Percentiles rank a stretch among this genome's conserved stretches.
Evolutionary conservation across 1,140 invertebrate genomes (phyloP).

Genomic region (Drosophila chauvacae): DNA sequence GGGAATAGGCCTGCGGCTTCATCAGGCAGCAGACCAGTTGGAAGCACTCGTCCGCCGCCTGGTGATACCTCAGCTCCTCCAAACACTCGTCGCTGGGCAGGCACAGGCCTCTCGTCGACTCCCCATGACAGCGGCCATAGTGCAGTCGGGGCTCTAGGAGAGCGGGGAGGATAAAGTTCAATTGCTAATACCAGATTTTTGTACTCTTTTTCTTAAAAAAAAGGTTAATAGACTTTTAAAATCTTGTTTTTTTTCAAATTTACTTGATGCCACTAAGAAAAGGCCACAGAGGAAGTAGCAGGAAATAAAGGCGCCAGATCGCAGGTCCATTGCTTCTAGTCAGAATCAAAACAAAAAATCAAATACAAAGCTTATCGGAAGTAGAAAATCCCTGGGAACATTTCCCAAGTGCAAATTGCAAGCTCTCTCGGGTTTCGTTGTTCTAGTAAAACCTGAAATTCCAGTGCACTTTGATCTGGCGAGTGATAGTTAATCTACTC

Average conservation of each 20-base stretch:
- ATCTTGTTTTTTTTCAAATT: neutral
- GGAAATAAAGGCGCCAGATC: neutral
- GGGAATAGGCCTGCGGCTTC: conserved; percentile 6
- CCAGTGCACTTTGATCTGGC: neutral
- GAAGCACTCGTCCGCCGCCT: neutral
- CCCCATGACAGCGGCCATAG: conserved; percentile 37
- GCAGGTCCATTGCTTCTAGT: conserved; percentile 4
- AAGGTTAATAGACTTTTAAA: too few relatives aligned
- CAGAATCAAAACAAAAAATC: neutral
- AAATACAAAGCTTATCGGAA: neutral
- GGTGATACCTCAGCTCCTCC: neutral
- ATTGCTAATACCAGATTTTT: too few relatives aligned
- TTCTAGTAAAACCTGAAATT: conserved; percentile 8
- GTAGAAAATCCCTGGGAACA: neutral
- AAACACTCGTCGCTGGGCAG: conserved; percentile 24
- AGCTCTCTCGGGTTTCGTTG: neutral
- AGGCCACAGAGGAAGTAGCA: neutral
- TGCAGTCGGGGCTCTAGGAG: conserved; percentile 33
- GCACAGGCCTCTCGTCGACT: conserved; percentile 27
- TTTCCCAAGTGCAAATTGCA: conserved; percentile 3
- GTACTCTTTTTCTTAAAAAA: neutral
- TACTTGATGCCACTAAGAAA: conserved; percentile 9
- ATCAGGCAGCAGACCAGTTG: conserved; percentile 48
- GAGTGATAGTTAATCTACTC: neutral
- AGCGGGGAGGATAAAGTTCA: too few relatives aligned